Evolutionary conservation across 2,797 vertebrate species (phyloP), one percentile per base, ranked within the genome.

Genomic region (Chrosomus eos): DNA sequence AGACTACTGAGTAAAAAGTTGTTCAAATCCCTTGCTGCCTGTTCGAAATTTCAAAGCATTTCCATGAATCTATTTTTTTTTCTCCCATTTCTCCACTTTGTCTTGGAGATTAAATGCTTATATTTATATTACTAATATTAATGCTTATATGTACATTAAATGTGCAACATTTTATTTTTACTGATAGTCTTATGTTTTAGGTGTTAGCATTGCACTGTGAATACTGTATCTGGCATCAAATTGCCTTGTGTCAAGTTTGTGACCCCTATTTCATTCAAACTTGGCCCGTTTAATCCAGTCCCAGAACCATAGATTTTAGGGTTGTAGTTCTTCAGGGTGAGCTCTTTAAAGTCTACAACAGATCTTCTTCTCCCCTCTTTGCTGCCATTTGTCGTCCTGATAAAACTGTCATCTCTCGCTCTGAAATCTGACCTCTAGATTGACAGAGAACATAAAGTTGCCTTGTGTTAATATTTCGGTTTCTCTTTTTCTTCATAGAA

Each of bases 341-440:
- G 91, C 86, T 85, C 1, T 31, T 64, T 64, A 64, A 64, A 64
- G 60, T 16, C 26, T 64, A 64, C 28, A 64, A 16, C 62, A 64
- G 62, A 64, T 3, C 92, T 89, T 89, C 89, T 89, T 51, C 71
- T 51, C 55, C 90, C 87, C 86, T 92, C 92, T 92, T 90, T 81
- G 45, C 85, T 91, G 91, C 92, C 91, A 90, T 94, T 94, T 94
- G 93, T 95, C 90, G 91, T 94, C 89, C 93, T 94, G 94, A 95
- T 95, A 94, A 95, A 95, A 93, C 93, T 94, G 94, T 94, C 95
- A 93, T 93, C 87, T 89, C 90, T 90, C 88, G 91, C 87, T 91
- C 91, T 92, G 87, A 93, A 91, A 92, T 94, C 93, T 94, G 93
- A 95, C 94, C 94, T 94, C 93, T 92, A 85, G 88, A 86, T 55